A percentile compares a stretch with the other conserved stretches of the same genome.
Evolutionary conservation across 2,113 vertebrate species (phyloP).

Genomic region (Rhinoderma darwinii): DNA sequence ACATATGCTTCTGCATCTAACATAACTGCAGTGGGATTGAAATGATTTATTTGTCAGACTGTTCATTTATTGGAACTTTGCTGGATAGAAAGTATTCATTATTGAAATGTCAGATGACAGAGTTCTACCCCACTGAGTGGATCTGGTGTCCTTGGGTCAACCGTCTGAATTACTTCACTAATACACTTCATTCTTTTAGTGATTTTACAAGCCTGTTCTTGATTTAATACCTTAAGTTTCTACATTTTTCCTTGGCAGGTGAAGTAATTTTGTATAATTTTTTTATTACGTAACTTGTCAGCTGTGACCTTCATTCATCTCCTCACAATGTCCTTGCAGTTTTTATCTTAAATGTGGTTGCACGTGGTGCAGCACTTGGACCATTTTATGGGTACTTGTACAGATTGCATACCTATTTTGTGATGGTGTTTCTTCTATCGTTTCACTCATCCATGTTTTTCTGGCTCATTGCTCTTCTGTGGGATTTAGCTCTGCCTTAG

Average conservation of each 20-base stretch:
- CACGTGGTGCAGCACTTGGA: not conserved
- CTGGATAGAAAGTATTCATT: not conserved
- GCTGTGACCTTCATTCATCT: conserved; percentile 27
- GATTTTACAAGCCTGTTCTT: conserved; percentile 21
- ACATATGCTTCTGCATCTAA: conserved; percentile 34
- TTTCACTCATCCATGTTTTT: conserved; percentile 18
- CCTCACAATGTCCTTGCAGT: not conserved
- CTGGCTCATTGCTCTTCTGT: not conserved
- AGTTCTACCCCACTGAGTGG: not conserved
- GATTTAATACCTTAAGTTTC: conserved; percentile 16
- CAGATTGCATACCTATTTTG: not conserved
- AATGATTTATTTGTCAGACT: conserved; percentile 32
- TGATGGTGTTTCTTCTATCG: not conserved
- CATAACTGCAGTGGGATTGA: not conserved
- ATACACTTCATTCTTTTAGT: not conserved
- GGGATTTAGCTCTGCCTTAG: conserved; percentile 33
- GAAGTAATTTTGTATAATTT: conserved; percentile 33
- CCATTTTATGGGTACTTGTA: not conserved
- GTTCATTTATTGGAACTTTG: conserved; percentile 18
- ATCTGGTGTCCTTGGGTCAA: conserved; percentile 22
- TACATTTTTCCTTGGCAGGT: not conserved
- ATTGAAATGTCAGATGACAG: not conserved
- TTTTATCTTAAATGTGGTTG: not conserved
- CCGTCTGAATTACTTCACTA: conserved; percentile 2
- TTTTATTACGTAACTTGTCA: conserved; percentile 10